Evolutionary conservation across 2,888 invertebrate species (phyloP).

Genomic region (Oscheius sp.): DNA sequence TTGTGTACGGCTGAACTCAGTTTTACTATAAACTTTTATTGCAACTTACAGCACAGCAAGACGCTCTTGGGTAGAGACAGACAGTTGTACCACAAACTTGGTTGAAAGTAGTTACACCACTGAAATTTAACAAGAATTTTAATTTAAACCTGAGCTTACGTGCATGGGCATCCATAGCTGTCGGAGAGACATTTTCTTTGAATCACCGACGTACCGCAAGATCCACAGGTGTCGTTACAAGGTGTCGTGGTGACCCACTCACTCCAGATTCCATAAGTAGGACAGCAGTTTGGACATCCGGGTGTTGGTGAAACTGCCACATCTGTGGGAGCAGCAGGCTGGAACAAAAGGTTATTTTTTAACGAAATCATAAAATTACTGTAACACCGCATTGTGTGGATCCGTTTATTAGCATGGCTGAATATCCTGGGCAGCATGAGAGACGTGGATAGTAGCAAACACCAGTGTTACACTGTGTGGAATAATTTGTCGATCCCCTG

Average conservation of each 20-base stretch:
- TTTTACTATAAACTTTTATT: slow-evolving; percentile 12
- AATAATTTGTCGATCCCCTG: background rate
- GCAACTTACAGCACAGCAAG: slow-evolving; percentile 49
- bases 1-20: background rate
- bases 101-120: slow-evolving; percentile 37
- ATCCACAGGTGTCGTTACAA: slow-evolving; percentile 61
- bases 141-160: slow-evolving; percentile 38
- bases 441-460: slow-evolving; percentile 34
- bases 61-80: slow-evolving; percentile 51
- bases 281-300: slow-evolving; percentile 16
- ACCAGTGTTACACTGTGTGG: slow-evolving; percentile 24
- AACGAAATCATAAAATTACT: background rate
- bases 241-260: slow-evolving; percentile 48
- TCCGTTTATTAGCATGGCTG: slow-evolving; percentile 16
- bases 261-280: slow-evolving; percentile 50
- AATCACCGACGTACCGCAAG: slow-evolving; percentile 46
- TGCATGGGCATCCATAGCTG: slow-evolving; percentile 58
- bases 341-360: background rate
- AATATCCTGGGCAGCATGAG: slow-evolving; percentile 37
- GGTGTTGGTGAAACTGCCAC: background rate
- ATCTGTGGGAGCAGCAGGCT: background rate
- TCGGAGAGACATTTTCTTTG: slow-evolving; percentile 53
- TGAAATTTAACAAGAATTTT: slow-evolving; percentile 30
- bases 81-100: slow-evolving; percentile 39
- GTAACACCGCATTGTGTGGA: slow-evolving; percentile 2